Evolutionary conservation across 2,797 vertebrate genomes (phyloP), one percentile per base, ranked within the genome.

Genomic region (Microctenopoma steveboyesi): DNA sequence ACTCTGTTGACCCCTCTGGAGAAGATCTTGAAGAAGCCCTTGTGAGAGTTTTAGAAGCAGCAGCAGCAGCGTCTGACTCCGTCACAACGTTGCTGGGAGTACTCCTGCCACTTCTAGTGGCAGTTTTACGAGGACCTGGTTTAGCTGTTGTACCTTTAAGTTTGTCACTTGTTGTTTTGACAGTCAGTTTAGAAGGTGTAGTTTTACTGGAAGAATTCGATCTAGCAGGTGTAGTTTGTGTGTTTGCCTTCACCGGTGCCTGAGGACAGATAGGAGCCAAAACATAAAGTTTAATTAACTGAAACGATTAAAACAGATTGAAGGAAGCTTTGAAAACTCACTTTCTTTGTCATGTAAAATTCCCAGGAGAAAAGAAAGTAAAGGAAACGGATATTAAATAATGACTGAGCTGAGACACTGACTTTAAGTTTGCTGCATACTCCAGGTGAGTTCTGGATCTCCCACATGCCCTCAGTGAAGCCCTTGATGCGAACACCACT

Each of bases 241-340:
- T 80, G 90, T 58, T 93, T 88, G 67, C 92, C 91, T 69, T 95
- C 91, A 77, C 90, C 91, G 52, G 92, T 88, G 86, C 92, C 96
- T 97, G 69, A 51, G 3, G 7, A 66, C 39, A 74, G 10, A 35
- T 68, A 18, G 46, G 39, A 63, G 12, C 16, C 5, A 18, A 30
- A n/a, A 4, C 37, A 37, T 11, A 42, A 6, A 22, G 22, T 7
- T 42, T 14, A 9, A 11, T 46, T 9, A n/a, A 7, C 8, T 9
- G 8, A 47, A 3, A 47, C 18, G 22, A 22, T 22, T 22, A 18
- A n/a, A 47, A 47, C 7, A 1, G n/a, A 46, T 7, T 12, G 3
- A 7, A n/a, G 18, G 7, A 15, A 18, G 7, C 7, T 18, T n/a
- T 18, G 0, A n/a, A 16, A 2, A 1, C 7, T 7, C 37, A 39